Conservation (phyloP, 1,140 invertebrate genomes). For the Platorchestia sp. region DNA sequence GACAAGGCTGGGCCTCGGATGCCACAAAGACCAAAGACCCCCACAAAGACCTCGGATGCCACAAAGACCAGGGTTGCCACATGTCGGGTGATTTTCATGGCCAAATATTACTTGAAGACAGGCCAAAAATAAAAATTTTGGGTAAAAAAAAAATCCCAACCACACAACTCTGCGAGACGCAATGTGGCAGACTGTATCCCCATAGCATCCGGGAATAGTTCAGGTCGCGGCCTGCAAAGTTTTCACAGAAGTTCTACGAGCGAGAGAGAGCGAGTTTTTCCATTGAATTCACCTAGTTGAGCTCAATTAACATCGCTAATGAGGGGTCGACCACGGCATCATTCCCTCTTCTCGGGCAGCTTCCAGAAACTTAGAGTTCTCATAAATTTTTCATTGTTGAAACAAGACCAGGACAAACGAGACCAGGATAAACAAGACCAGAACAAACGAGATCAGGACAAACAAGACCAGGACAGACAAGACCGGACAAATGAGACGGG, state of each 20-base stretch:
- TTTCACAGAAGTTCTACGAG: background rate
- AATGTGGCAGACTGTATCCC: no score
- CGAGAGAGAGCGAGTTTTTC: background rate
- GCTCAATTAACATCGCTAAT: background rate
- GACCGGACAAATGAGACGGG: no score
- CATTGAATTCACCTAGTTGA: background rate
- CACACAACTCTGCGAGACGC: no score
- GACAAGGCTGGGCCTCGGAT: no score
- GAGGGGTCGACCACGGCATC: background rate
- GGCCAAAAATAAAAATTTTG: no score
- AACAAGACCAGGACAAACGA: background rate
- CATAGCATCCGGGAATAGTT: background rate
- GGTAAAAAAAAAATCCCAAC: no score
- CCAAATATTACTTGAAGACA: no score
- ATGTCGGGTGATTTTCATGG: no score
- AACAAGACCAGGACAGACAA: background rate
- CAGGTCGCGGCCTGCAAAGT: background rate
- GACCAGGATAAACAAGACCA: background rate
- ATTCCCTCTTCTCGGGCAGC: background rate
- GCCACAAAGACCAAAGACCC: no score
- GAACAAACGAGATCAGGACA: background rate
- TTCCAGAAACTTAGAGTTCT: background rate
- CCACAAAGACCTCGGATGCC: no score
- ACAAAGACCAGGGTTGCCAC: no score
- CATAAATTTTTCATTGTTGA: background rate